These are phyloP conservation scores for Mirounga angustirostris DNA, from an alignment of 2,113 vertebrate species.

Conservation along the genomic window DNA sequence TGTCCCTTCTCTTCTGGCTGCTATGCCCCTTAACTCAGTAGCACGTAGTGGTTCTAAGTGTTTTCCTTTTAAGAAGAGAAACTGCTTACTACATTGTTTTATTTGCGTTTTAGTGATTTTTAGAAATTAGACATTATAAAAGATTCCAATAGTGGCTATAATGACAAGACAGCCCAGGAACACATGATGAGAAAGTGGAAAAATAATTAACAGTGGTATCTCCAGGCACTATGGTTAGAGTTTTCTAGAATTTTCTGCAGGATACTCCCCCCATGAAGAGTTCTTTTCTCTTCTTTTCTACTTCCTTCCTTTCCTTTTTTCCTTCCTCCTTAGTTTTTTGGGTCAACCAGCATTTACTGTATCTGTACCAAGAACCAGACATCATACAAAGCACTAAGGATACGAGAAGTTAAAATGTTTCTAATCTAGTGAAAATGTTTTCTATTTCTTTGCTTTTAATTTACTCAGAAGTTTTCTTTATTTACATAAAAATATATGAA, in stretches of 20 bases:
- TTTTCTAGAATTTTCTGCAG: neutral
- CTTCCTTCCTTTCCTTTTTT: neutral
- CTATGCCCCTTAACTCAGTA: neutral
- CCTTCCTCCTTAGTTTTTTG: neutral
- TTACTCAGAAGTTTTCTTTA: neutral
- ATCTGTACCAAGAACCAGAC: neutral
- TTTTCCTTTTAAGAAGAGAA: conserved; percentile 44
- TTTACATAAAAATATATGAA: neutral
- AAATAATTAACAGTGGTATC: neutral
- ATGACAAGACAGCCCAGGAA: neutral
- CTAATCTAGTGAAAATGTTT: neutral
- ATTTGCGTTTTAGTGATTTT: conserved; percentile 16
- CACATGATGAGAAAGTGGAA: neutral
- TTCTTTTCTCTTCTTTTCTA: neutral
- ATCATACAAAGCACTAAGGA: neutral
- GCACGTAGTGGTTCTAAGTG: neutral
- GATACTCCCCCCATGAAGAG: neutral
- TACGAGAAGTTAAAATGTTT: neutral
- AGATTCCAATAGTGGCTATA: neutral
- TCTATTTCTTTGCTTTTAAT: conserved; percentile 30
- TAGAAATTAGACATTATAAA: conserved; percentile 47
- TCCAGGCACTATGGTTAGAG: neutral
- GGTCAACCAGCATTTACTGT: neutral
- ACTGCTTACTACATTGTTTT: neutral
- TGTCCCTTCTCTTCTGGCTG: neutral